phyloP scores from a whole-genome alignment of 2,113 vertebrate genomes.

The Hirundichthys speculiger region DNA sequence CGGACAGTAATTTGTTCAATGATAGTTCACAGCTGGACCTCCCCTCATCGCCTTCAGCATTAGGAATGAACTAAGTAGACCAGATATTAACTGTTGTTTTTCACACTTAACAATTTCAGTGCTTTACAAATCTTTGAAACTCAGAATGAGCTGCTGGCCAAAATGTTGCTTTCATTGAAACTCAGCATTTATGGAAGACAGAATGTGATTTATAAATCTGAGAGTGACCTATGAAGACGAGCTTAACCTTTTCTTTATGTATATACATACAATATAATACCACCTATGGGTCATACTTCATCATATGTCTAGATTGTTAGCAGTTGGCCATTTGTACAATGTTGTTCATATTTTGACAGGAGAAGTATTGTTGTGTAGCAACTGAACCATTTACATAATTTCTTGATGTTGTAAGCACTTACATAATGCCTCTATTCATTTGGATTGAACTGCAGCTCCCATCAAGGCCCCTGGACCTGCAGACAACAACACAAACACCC shows the following conservation, averaged over 20 bases:
- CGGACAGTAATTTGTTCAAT: constrained; percentile 65
- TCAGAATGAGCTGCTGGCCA: constrained; percentile 33
- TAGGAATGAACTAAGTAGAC: constrained; percentile 25
- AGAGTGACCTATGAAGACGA: constrained; percentile 46
- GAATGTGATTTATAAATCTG: constrained; percentile 44
- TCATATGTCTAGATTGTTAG: constrained; percentile 53
- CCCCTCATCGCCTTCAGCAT: constrained; percentile 53
- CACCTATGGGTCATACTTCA: constrained; percentile 47
- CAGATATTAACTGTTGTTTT: constrained; percentile 41
- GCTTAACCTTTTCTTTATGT: constrained; percentile 39
- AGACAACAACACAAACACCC: constrained; percentile 55
- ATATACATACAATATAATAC: constrained; percentile 56
- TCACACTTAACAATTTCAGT: constrained; percentile 37
- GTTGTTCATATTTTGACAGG: constrained; percentile 81
- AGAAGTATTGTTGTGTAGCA: constrained; percentile 79
- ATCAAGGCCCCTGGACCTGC: constrained; percentile 69
- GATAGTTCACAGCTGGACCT: constrained; percentile 77
- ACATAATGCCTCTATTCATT: constrained; percentile 78
- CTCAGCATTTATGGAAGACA: constrained; percentile 21
- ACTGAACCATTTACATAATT: constrained; percentile 81
- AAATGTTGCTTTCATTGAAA: constrained; percentile 50
- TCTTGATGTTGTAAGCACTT: constrained; percentile 78
- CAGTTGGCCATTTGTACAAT: constrained; percentile 67
- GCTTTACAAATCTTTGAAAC: too few relatives aligned
- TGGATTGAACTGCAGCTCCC: constrained; percentile 72